These are phyloP conservation scores for Asobara japonica DNA, from an alignment of 1,140 invertebrate species.

Conservation along the genomic window DNA sequence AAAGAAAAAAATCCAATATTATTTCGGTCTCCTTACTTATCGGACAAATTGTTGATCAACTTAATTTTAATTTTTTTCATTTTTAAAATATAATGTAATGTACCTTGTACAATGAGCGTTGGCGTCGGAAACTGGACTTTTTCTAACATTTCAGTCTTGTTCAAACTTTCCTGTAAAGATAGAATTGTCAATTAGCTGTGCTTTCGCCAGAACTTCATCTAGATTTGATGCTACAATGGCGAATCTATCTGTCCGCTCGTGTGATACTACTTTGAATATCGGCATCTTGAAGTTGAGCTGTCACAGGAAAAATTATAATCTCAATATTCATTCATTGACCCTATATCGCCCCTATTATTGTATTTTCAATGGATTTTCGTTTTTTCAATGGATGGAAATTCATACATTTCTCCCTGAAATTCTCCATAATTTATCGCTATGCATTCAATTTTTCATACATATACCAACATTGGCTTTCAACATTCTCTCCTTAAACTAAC, in stretches of 20 bases:
- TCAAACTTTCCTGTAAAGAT: no score
- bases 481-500: not conserved
- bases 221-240: no score
- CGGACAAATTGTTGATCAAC: not conserved
- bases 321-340: not conserved
- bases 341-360: not conserved
- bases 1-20: not conserved
- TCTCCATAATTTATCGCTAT: no score
- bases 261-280: not conserved
- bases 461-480: not conserved
- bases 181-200: no score
- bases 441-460: not conserved
- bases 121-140: no score
- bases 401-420: no score
- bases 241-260: not conserved
- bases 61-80: not conserved
- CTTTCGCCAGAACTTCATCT: not conserved
- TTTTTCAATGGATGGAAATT: slow-evolving; percentile 20
- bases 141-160: no score
- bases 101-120: no score
- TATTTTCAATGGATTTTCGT: slow-evolving; percentile 4
- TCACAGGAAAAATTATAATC: not conserved
- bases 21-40: not conserved
- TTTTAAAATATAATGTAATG: no score
- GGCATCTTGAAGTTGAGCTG: not conserved